Evolutionary conservation across 2,888 invertebrate genomes (phyloP).

Genomic region (Dilophus febrilis): DNA sequence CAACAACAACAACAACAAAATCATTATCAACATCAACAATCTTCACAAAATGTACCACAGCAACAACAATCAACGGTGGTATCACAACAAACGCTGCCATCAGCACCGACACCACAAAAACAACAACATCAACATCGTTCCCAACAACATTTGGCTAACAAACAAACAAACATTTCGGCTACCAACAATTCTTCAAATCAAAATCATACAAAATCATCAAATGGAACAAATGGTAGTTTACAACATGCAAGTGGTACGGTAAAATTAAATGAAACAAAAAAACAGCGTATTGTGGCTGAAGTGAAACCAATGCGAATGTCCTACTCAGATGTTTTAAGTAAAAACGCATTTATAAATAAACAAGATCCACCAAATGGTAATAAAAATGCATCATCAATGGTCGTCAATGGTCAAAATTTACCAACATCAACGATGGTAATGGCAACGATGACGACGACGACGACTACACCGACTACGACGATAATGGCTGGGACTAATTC

Average conservation of each 20-base stretch:
- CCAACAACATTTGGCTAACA: background rate
- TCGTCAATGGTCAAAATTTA: constrained; percentile 31
- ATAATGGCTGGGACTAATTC: constrained; percentile 4
- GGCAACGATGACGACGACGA: constrained; percentile 29
- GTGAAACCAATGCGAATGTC: constrained; percentile 76
- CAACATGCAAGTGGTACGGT: constrained; percentile 8
- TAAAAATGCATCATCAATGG: constrained; percentile 18
- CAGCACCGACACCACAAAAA: background rate
- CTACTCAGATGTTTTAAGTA: constrained; percentile 69
- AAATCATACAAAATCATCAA: background rate
- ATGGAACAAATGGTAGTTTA: constrained; percentile 14
- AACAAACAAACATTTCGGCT: too few species aligned
- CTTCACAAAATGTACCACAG: too few species aligned
- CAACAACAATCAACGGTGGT: too few species aligned
- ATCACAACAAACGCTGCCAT: background rate
- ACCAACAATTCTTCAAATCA: background rate
- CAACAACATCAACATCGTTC: background rate
- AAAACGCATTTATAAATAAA: constrained; percentile 37
- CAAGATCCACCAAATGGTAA: too few species aligned
- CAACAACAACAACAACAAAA: too few species aligned
- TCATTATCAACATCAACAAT: too few species aligned
- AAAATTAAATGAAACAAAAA: constrained; percentile 19
- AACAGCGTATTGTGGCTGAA: constrained; percentile 55
- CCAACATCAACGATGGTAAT: constrained; percentile 19
- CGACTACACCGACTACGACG: too few species aligned